Evolutionary conservation across 92 coral and sea anemone species (phyloP).

Genomic region (Paramuricea clavata): DNA sequence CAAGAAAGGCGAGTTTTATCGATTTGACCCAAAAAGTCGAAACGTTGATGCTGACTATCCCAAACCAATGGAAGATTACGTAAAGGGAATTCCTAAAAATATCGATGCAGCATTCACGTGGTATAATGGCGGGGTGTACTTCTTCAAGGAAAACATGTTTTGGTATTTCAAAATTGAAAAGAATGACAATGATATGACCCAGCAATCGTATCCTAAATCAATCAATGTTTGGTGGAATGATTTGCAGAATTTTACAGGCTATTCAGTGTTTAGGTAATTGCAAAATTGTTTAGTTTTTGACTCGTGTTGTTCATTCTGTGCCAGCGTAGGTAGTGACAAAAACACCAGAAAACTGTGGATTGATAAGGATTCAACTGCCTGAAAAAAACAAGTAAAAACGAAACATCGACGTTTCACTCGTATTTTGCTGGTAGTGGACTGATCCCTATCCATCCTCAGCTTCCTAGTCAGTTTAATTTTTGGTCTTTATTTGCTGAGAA

Average conservation of each 20-base stretch:
- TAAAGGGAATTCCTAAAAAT: conserved; percentile 80
- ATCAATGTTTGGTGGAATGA: conserved; percentile 77
- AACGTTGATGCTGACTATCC: conserved; percentile 82
- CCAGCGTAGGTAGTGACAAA: too few species aligned
- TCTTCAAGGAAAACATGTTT: conserved; percentile 78
- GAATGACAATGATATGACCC: conserved; percentile 53
- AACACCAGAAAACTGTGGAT: not conserved
- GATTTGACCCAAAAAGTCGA: conserved; percentile 69
- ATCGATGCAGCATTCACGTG: conserved; percentile 86
- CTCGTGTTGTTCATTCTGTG: too few species aligned
- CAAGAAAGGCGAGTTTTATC: conserved; percentile 82
- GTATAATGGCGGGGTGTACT: conserved; percentile 93
- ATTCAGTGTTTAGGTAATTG: conserved; percentile 37
- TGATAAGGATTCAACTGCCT: too few species aligned
- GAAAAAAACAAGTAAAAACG: too few species aligned
- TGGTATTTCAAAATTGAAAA: conserved; percentile 66
- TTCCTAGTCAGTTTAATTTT: too few species aligned
- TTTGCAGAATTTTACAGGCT: conserved; percentile 14
- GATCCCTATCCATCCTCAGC: too few species aligned
- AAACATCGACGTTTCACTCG: not conserved
- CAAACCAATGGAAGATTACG: conserved; percentile 71
- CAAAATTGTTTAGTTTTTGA: not conserved
- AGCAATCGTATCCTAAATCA: conserved; percentile 68
- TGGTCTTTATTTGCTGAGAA: too few species aligned
- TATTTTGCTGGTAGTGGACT: too few species aligned